Conservation (phyloP, 1,140 invertebrate genomes). For the Zaprionus capensis region DNA sequence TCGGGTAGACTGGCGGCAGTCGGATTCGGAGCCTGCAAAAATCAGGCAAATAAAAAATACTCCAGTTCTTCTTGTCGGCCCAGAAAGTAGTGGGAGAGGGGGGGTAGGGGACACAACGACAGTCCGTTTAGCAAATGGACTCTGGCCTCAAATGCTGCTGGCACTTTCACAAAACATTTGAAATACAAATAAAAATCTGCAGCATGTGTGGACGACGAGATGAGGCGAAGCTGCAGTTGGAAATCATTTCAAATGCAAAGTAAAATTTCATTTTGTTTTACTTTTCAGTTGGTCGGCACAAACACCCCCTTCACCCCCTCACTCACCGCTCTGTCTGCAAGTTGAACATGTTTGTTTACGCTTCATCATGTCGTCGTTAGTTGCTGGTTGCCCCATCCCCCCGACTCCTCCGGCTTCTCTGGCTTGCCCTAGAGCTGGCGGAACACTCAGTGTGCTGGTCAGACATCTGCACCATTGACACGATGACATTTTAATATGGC, state of each 20-base stretch:
- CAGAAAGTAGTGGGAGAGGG: slow-evolving; percentile 34
- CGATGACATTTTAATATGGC: slow-evolving; percentile 82
- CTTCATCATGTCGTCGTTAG: slow-evolving; percentile 82
- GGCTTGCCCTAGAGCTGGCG: not conserved
- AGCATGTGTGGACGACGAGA: slow-evolving; percentile 41
- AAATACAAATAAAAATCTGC: slow-evolving; percentile 80
- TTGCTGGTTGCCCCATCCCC: slow-evolving; percentile 46
- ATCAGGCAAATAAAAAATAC: slow-evolving; percentile 67
- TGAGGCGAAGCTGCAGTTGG: slow-evolving; percentile 24
- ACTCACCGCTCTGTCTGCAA: slow-evolving; percentile 58
- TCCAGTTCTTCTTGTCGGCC: slow-evolving; percentile 33
- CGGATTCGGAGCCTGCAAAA: slow-evolving; percentile 53
- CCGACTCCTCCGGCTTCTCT: not conserved
- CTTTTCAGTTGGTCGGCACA: slow-evolving; percentile 52
- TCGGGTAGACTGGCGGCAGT: slow-evolving; percentile 31
- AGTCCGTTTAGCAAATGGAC: slow-evolving; percentile 74
- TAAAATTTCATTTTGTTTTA: slow-evolving; percentile 83
- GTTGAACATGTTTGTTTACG: slow-evolving; percentile 81
- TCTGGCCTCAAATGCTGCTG: slow-evolving; percentile 78
- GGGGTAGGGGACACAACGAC: not conserved
- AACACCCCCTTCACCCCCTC: not conserved
- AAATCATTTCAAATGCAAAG: slow-evolving; percentile 81
- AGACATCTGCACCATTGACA: slow-evolving; percentile 65
- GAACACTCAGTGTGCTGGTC: slow-evolving; percentile 22
- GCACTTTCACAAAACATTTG: slow-evolving; percentile 80